Conservation (phyloP, 2,888 invertebrate species). For the Coleophora deauratella region DNA sequence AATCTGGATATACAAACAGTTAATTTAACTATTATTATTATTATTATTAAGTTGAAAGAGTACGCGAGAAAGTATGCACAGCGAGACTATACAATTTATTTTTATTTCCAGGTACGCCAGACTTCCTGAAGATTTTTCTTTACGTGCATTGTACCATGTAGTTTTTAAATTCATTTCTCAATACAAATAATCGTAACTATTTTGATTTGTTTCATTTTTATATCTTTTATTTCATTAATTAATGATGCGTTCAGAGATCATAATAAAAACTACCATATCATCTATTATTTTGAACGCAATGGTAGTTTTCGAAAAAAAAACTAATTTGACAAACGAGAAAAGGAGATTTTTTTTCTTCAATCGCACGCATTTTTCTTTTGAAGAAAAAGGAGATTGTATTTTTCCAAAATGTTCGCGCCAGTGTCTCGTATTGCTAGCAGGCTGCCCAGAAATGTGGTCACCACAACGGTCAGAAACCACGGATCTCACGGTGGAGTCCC, state of each 20-base stretch:
- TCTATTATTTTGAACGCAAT: conserved; percentile 30
- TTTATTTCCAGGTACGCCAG: no score
- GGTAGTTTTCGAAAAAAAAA: conserved; percentile 33
- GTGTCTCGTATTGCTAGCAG: conserved; percentile 52
- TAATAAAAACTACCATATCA: conserved; percentile 13
- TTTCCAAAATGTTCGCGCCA: conserved; percentile 51
- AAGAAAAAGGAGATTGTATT: conserved; percentile 3
- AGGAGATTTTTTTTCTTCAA: conserved; percentile 28
- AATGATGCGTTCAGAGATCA: conserved; percentile 28
- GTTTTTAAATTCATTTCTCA: conserved; percentile 6
- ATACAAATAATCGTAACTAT: no score
- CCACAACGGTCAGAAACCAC: conserved; percentile 54
- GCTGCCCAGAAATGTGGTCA: conserved; percentile 59
- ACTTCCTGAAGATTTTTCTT: no score
- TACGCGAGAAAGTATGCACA: no score
- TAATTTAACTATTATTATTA: no score
- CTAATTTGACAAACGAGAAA: conserved; percentile 5
- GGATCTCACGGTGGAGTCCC: conserved; percentile 54
- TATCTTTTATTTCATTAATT: conserved; percentile 6
- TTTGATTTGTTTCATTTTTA: no score
- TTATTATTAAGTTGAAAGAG: no score
- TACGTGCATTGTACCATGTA: no score
- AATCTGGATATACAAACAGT: no score
- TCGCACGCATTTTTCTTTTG: conserved; percentile 13
- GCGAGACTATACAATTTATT: no score